Conservation (phyloP, 2,113 vertebrate genomes). For the Ranitomeya imitator region DNA sequence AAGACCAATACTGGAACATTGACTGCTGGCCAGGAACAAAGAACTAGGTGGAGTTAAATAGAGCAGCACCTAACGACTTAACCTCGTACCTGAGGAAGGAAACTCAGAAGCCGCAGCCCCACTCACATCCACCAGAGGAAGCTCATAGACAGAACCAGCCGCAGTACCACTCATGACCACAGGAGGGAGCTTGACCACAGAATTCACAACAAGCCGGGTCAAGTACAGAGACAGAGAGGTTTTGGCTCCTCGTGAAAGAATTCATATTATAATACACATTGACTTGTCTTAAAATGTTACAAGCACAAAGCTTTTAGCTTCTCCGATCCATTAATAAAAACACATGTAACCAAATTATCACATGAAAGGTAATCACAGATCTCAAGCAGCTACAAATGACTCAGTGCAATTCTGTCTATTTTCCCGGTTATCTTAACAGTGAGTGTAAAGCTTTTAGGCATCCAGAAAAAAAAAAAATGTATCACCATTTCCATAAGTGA, state of each 20-base stretch:
- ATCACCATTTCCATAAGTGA: neutral
- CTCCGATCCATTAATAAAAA: constrained; percentile 12
- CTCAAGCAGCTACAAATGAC: neutral
- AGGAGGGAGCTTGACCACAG: too few species aligned
- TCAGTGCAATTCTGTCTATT: neutral
- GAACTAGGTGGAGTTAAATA: too few species aligned
- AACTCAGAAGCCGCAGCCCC: too few species aligned
- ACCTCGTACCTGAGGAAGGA: too few species aligned
- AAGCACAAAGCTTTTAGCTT: constrained; percentile 7
- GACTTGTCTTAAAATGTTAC: constrained; percentile 3
- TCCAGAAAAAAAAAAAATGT: neutral
- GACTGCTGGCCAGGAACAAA: too few species aligned
- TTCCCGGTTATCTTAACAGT: constrained; percentile 1
- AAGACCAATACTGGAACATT: too few species aligned
- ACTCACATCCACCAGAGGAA: too few species aligned
- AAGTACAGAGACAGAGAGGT: neutral
- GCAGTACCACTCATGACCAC: too few species aligned
- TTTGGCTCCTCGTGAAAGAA: neutral
- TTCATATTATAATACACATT: constrained; percentile 8
- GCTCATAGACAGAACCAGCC: too few species aligned
- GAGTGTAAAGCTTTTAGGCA: constrained; percentile 10
- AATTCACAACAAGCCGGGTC: too few species aligned
- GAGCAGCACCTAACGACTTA: too few species aligned
- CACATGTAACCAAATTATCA: constrained; percentile 22
- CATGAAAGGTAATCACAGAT: constrained; percentile 1